Evolutionary conservation across 30 jellyfish, hydroid and myxozoan species (phyloP).

Genomic region (Phacellophora camtschatica): DNA sequence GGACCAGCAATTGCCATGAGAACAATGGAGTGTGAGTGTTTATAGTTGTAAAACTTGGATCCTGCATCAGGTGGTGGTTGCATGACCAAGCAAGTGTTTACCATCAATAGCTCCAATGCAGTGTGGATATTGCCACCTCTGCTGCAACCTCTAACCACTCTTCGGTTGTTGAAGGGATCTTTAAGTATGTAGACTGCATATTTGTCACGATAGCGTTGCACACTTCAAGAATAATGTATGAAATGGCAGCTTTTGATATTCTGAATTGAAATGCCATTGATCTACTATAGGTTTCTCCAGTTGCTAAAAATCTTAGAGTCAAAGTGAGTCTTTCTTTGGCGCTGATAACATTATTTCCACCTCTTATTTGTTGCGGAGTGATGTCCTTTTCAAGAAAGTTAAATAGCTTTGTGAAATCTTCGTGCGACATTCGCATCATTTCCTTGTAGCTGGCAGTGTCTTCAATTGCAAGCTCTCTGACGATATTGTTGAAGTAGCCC

Average conservation of each 20-base stretch:
- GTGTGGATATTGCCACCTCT: slow-evolving; percentile 28
- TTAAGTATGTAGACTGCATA: background rate
- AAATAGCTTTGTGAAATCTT: background rate
- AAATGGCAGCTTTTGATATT: slow-evolving; percentile 23
- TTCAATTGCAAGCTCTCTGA: slow-evolving; percentile 13
- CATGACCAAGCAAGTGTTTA: slow-evolving; percentile 12
- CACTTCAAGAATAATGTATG: slow-evolving; percentile 39
- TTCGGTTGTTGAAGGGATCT: background rate
- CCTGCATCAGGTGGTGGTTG: slow-evolving; percentile 47
- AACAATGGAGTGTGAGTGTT: slow-evolving; percentile 37
- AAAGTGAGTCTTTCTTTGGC: slow-evolving; percentile 6
- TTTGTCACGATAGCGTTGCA: slow-evolving; percentile 7
- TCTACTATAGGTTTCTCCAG: slow-evolving; percentile 38
- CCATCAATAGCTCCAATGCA: slow-evolving; percentile 46
- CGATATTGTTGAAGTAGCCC: slow-evolving; percentile 7
- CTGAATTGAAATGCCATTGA: slow-evolving; percentile 35
- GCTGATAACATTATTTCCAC: slow-evolving; percentile 19
- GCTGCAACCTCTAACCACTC: background rate
- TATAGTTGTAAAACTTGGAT: slow-evolving; percentile 12
- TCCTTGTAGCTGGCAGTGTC: slow-evolving; percentile 36
- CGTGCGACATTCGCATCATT: slow-evolving; percentile 50
- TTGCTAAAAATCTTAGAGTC: slow-evolving; percentile 30
- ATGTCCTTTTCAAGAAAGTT: slow-evolving; percentile 7
- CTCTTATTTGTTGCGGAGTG: slow-evolving; percentile 23
- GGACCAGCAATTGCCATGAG: slow-evolving; percentile 55